Evolutionary conservation across 2,888 invertebrate genomes (phyloP), one percentile per base, ranked within the genome.

Genomic region (Nemapogon koenigi): DNA sequence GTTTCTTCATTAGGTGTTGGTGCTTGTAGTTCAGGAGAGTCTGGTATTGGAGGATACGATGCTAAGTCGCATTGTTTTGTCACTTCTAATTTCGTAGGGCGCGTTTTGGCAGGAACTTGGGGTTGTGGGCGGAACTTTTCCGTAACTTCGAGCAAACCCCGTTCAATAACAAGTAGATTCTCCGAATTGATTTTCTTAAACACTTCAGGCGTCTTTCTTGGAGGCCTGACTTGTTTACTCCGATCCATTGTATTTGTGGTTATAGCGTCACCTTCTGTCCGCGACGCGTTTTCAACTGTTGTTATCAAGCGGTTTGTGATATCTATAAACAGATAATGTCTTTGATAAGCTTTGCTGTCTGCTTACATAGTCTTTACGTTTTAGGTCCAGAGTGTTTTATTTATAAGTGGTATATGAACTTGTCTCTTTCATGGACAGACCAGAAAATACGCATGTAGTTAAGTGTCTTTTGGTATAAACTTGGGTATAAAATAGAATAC

Each of bases 51-150:
- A 46, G 71, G 75, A 29, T 70, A 53, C 10, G 76, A 68, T 45
- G 75, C 52, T 43, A 78, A 47, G 42, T 68, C 55, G 2, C 64
- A 64, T 44, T 81, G 78, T 66, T 76, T 81, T 40, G 80, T 63
- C 39, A 72, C 63, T 39, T 53, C 35, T 6, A 76, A 46, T 22
- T 62, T 60, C 40, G 55, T 54, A 10, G 67, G 67, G 51, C 70
- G 61, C 31, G 57, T 54, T 46, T 51, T 58, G 11, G 57, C 53
- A 2, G 68, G 67, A 22, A 57, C 54, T 11, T 59, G 53, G 18
- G 51, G 46, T 42, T 51, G 60, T 16, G 73, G 70, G 40, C 68
- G 69, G 1, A 78, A 62, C 50, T 68, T 71, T 10, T 66, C 61
- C 2, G 75, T 68, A 8, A 79, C 46, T 33, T 73, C 75, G 3